phyloP scores from a whole-genome alignment of 2,113 vertebrate genomes.

The Felis chaus region DNA sequence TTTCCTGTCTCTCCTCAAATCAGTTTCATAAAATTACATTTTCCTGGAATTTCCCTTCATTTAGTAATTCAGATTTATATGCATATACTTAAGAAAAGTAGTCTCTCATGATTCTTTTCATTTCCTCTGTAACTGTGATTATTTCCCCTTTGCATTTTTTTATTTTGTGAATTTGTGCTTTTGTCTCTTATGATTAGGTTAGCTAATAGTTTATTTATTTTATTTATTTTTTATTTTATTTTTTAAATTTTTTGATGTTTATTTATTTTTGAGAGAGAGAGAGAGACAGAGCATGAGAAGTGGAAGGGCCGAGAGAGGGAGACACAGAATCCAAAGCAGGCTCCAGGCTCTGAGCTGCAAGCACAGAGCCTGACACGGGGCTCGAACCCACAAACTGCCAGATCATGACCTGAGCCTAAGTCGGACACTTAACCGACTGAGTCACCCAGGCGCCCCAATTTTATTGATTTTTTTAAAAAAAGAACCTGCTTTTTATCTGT shows the following conservation, averaged over 20 bases:
- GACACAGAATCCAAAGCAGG: no score
- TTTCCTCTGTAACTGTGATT: background rate
- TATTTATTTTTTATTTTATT: background rate
- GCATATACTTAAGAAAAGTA: background rate
- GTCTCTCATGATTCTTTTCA: background rate
- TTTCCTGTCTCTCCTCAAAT: background rate
- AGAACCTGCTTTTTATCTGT: background rate
- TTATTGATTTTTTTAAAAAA: no score
- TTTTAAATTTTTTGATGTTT: no score
- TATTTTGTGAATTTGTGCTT: background rate
- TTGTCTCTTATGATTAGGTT: background rate
- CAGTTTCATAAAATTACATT: background rate
- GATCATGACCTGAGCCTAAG: no score
- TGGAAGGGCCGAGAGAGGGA: no score
- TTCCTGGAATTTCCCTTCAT: background rate
- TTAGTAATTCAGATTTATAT: background rate
- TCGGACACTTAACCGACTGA: no score
- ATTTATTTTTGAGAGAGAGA: no score
- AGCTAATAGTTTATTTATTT: background rate
- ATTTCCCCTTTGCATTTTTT: background rate
- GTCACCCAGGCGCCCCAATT: no score
- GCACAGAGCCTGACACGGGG: no score
- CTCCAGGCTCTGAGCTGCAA: no score
- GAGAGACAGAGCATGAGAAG: no score
- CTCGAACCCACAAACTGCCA: no score